These are phyloP conservation scores for Aricia artaxerxes DNA, from an alignment of 2,888 invertebrate species.

Conservation along the genomic window DNA sequence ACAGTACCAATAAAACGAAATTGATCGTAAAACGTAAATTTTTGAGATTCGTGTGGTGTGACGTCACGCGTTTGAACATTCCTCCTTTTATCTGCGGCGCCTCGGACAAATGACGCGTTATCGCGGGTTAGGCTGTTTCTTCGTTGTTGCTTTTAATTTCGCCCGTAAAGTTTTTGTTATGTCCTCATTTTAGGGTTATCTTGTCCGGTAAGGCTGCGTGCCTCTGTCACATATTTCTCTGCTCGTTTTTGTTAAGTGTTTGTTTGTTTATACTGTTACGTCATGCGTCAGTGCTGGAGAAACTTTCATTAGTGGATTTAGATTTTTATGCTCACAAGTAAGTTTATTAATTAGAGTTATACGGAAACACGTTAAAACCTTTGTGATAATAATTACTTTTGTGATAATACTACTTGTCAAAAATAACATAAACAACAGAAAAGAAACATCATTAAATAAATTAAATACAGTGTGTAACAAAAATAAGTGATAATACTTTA, in stretches of 20 bases:
- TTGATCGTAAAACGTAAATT: conserved; percentile 14
- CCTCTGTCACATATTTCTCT: conserved; percentile 63
- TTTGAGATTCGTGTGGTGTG: conserved; percentile 43
- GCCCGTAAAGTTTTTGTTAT: conserved; percentile 71
- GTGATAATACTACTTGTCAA: neutral
- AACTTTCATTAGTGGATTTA: neutral
- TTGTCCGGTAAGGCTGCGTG: conserved; percentile 57
- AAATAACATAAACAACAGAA: neutral
- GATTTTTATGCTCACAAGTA: neutral
- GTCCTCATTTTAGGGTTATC: conserved; percentile 71
- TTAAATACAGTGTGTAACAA: too few species aligned
- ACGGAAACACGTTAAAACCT: too few species aligned
- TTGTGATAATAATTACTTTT: too few species aligned
- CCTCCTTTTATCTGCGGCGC: conserved; percentile 76
- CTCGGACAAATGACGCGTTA: conserved; percentile 79
- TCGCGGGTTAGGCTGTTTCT: conserved; percentile 71
- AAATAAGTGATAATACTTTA: too few species aligned
- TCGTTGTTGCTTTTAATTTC: conserved; percentile 76
- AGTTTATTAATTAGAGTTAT: neutral
- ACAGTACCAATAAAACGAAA: conserved; percentile 6
- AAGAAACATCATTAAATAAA: neutral
- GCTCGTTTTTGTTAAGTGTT: conserved; percentile 49
- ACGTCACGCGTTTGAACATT: conserved; percentile 61
- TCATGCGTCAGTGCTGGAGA: conserved; percentile 11
- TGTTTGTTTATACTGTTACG: conserved; percentile 43